These are phyloP conservation scores for Augiades crinisus DNA, from an alignment of 2,888 invertebrate genomes.

Conservation along the genomic window DNA sequence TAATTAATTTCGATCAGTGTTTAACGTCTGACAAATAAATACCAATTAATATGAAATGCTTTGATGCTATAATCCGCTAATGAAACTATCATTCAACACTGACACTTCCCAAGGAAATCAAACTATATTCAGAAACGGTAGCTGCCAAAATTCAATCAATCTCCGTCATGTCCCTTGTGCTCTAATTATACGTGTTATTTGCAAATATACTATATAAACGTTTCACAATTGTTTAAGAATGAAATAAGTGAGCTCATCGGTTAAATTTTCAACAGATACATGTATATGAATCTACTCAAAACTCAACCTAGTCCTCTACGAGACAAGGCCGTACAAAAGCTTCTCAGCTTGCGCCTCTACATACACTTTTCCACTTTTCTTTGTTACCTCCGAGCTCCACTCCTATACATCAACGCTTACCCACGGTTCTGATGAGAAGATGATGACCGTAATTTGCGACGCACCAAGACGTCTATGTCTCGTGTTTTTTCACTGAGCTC, in stretches of 20 bases:
- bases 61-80: slow-evolving; percentile 25
- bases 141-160: slow-evolving; percentile 26
- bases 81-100: slow-evolving; percentile 26
- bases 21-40: slow-evolving; percentile 26
- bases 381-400: slow-evolving; percentile 52
- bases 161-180: slow-evolving; percentile 10
- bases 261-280: no score
- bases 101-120: slow-evolving; percentile 23
- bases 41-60: slow-evolving; percentile 24
- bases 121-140: slow-evolving; percentile 25
- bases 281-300: not conserved
- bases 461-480: slow-evolving; percentile 81
- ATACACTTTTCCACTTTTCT: slow-evolving; percentile 19
- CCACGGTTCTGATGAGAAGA: slow-evolving; percentile 79
- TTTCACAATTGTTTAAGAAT: no score
- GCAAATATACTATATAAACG: not conserved
- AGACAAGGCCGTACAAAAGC: slow-evolving; percentile 13
- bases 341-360: not conserved
- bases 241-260: no score
- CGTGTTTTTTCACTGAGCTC: slow-evolving; percentile 78
- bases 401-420: slow-evolving; percentile 76
- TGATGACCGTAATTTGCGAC: slow-evolving; percentile 81
- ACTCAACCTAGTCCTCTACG: not conserved
- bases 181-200: slow-evolving; percentile 13
- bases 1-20: slow-evolving; percentile 25